phyloP scores from a whole-genome alignment of 2,888 invertebrate genomes.

The Diogma glabrata region DNA sequence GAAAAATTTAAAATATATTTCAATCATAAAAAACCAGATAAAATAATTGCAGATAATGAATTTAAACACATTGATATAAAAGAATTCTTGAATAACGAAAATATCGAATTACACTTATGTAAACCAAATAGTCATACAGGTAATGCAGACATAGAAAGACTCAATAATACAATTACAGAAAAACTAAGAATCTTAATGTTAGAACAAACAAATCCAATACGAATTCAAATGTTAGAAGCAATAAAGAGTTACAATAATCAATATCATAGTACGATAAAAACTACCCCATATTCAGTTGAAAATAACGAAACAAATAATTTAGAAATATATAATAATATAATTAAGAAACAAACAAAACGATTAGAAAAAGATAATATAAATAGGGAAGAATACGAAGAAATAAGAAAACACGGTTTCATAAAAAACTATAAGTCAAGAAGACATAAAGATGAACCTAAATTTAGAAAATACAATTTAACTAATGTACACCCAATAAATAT shows the following conservation, averaged over 20 bases:
- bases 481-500: not conserved
- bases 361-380: not conserved
- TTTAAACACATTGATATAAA: not conserved
- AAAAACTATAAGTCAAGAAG: not conserved
- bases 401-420: not conserved
- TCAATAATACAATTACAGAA: slow-evolving; percentile 7
- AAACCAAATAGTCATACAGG: slow-evolving; percentile 2
- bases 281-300: no score
- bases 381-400: not conserved
- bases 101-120: not conserved
- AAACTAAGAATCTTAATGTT: slow-evolving; percentile 2
- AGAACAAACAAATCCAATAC: not conserved
- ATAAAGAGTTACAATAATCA: not conserved
- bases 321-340: not conserved
- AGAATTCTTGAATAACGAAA: not conserved
- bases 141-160: not conserved
- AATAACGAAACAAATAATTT: no score
- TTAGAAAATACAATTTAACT: not conserved
- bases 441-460: not conserved
- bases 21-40: slow-evolving; percentile 1
- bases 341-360: not conserved
- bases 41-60: slow-evolving; percentile 8
- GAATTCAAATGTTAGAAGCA: no score
- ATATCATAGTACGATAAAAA: not conserved
- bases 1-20: slow-evolving; percentile 8